These are phyloP conservation scores for Drosophila pegasa DNA, from an alignment of 2,888 invertebrate genomes.

Conservation along the genomic window DNA sequence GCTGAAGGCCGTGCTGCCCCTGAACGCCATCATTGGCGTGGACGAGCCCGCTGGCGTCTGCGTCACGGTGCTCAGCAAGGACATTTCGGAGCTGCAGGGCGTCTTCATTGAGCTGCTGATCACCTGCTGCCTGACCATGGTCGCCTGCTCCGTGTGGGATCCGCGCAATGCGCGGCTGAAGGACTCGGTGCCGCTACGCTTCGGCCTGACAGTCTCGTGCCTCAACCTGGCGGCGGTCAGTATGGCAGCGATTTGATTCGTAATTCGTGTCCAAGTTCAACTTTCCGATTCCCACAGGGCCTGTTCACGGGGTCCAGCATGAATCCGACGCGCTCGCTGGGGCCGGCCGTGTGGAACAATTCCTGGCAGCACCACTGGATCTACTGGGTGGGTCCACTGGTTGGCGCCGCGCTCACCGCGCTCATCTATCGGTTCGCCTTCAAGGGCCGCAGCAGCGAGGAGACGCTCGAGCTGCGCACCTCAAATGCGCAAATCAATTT, in stretches of 20 bases:
- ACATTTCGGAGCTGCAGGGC: constrained; percentile 86
- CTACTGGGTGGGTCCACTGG: constrained; percentile 88
- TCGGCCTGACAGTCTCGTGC: constrained; percentile 88
- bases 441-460: constrained; percentile 62
- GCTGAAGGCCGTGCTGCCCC: constrained; percentile 87
- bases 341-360: constrained; percentile 89
- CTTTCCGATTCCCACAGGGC: constrained; percentile 47
- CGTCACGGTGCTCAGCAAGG: constrained; percentile 86
- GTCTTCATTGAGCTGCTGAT: constrained; percentile 88
- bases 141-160: constrained; percentile 90
- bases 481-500: constrained; percentile 53
- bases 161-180: constrained; percentile 87
- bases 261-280: neutral
- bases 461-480: constrained; percentile 48
- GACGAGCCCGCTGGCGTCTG: constrained; percentile 85
- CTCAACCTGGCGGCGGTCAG: constrained; percentile 88
- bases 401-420: constrained; percentile 84
- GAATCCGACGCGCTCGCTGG: constrained; percentile 90
- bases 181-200: constrained; percentile 88
- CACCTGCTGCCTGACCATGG: constrained; percentile 88
- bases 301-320: constrained; percentile 88
- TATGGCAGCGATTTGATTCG: constrained; percentile 10
- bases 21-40: constrained; percentile 63
- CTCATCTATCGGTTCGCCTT: constrained; percentile 84
- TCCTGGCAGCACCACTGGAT: constrained; percentile 89